These are phyloP conservation scores for Tetanocera ferruginea DNA, from an alignment of 2,888 invertebrate species.

Conservation along the genomic window DNA sequence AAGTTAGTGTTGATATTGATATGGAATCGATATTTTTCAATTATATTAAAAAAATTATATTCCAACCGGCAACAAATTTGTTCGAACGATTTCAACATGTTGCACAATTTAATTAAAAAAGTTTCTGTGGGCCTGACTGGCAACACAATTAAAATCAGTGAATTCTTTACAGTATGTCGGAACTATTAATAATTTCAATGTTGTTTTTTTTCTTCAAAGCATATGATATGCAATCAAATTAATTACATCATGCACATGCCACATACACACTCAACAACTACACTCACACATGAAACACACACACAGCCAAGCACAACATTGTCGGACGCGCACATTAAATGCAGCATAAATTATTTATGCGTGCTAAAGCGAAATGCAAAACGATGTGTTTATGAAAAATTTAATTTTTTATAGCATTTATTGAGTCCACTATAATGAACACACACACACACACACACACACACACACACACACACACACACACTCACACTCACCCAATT, in stretches of 20 bases:
- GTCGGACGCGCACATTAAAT: neutral
- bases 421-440: constrained; percentile 4
- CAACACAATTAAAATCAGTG: neutral
- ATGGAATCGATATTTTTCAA: no score
- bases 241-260: neutral
- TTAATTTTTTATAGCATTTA: constrained; percentile 31
- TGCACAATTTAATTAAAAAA: no score
- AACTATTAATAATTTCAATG: neutral
- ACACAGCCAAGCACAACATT: neutral
- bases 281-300: neutral
- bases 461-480: constrained; percentile 4
- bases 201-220: neutral
- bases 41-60: no score
- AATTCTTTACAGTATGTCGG: neutral
- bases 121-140: neutral
- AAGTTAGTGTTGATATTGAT: no score
- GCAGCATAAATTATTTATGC: constrained; percentile 26
- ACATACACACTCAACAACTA: neutral
- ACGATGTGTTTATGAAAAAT: constrained; percentile 30
- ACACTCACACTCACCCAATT: neutral
- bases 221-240: constrained; percentile 19
- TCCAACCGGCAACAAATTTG: no score
- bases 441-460: neutral
- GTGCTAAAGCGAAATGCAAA: neutral
- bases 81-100: no score